Evolutionary conservation across 2,113 vertebrate genomes (phyloP).

Genomic region (Ahaetulla prasina): DNA sequence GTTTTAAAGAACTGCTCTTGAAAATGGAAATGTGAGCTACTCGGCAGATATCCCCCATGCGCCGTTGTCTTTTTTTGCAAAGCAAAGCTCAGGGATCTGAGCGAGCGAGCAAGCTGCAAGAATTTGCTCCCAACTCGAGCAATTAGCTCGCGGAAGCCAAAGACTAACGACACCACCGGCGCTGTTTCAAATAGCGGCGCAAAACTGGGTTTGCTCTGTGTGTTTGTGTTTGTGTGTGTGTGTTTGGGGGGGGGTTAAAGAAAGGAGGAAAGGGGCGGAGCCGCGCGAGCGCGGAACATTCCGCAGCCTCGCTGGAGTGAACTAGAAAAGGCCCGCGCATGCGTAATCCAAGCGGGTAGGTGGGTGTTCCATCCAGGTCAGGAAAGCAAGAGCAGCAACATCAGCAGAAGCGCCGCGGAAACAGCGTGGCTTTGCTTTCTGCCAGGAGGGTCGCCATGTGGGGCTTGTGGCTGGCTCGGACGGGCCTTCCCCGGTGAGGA

Average conservation of each 20-base stretch:
- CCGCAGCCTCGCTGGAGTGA: not conserved
- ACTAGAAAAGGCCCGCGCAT: not conserved
- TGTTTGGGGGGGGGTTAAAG: no score
- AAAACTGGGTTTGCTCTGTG: not conserved
- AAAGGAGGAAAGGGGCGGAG: not conserved
- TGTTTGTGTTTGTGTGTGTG: no score
- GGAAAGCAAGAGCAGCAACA: not conserved
- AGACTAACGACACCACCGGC: not conserved
- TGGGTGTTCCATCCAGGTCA: not conserved
- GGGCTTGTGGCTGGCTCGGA: conserved; percentile 39
- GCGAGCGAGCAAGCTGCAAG: not conserved
- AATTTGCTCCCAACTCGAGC: not conserved
- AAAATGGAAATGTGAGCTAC: not conserved
- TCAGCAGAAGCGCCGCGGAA: no score
- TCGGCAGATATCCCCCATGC: not conserved
- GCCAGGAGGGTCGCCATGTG: conserved; percentile 33
- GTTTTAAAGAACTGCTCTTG: not conserved
- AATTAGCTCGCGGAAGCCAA: no score
- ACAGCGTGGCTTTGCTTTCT: not conserved
- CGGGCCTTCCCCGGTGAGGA: conserved; percentile 37
- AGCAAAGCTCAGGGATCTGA: not conserved
- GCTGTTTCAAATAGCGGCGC: not conserved
- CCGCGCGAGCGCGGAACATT: not conserved
- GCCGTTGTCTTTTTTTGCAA: not conserved
- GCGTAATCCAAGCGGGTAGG: not conserved